phyloP scores from a whole-genome alignment of 1,140 invertebrate genomes.

The Bombus soroeensis region DNA sequence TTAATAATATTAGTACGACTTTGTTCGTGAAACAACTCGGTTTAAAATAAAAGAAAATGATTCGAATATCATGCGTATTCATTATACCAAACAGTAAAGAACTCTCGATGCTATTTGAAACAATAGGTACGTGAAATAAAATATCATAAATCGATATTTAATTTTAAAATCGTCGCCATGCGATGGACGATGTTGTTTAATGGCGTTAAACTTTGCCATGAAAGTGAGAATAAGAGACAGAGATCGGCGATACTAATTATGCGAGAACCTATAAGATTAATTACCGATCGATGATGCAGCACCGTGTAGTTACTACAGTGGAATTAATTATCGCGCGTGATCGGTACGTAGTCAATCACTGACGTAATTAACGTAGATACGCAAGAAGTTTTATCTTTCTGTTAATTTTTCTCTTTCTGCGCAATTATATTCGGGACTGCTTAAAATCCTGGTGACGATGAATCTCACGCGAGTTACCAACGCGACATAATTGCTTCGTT shows the following conservation, averaged over 20 bases:
- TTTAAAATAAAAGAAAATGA: too few relatives aligned
- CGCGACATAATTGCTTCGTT: constrained; percentile 1
- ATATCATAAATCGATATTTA: too few relatives aligned
- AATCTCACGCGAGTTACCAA: constrained; percentile 4
- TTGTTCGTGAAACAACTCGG: too few relatives aligned
- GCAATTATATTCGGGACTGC: background rate
- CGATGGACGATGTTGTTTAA: background rate
- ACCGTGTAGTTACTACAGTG: background rate
- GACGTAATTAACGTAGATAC: constrained; percentile 10
- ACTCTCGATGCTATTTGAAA: too few relatives aligned
- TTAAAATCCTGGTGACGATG: background rate
- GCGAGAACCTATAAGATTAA: background rate
- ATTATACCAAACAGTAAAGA: too few relatives aligned
- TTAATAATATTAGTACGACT: too few relatives aligned
- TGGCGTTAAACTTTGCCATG: background rate
- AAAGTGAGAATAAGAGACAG: background rate
- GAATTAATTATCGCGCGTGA: constrained; percentile 33
- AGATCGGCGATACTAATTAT: background rate
- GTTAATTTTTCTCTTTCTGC: background rate
- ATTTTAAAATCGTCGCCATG: background rate
- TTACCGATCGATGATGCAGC: constrained; percentile 19
- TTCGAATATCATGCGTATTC: too few relatives aligned
- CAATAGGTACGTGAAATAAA: too few relatives aligned
- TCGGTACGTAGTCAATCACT: background rate
- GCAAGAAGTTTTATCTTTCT: background rate